Evolutionary conservation across 2,888 invertebrate species (phyloP), one percentile per base, ranked within the genome.

Genomic region (Helicoverpa assulta): DNA sequence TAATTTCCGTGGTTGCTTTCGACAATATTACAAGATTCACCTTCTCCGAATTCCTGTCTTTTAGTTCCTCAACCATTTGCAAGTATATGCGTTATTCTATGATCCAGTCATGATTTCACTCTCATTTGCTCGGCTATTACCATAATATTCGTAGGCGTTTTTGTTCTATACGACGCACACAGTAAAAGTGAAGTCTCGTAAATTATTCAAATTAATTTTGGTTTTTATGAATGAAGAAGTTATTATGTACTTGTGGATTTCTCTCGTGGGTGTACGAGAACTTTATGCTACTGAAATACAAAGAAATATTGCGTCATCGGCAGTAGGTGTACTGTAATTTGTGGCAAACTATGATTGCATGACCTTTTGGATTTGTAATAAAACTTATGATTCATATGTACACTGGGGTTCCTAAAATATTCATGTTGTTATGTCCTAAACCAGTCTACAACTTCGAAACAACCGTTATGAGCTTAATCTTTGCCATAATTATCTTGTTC

Each of bases 61-160:
- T 19, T 60, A 43, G 53, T 58, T 68, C 61, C 37, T 10, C 50
- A 61, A 67, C 63, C 53, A 60, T 75, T 56, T 73, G 64, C 10
- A 37, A 37, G 37, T 80, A 73, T 69, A 80, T 83, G 60, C 58
- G 50, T 66, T 73, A 76, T 81, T 79, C 69, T 84, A 66, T 69
- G 74, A 77, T 78, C 54, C 63, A 74, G 68, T 67, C 65, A 72
- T 78, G 82, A 80, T 83, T 86, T 82, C 82, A 83, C 83, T 83
- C 76, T 81, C 80, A 69, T 77, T 80, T 69, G 59, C 40, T 54
- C 40, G 60, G 21, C 57, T 73, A 83, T 86, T 83, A 77, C 71
- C 80, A 82, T 85, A 80, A 73, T 60, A 53, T 63, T 58, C 69
- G 82, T 82, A 67, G 80, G 81, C 63, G 58, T 50, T 66, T 70